Conservation (phyloP, 2,888 invertebrate genomes). For the Acheta domesticus region DNA sequence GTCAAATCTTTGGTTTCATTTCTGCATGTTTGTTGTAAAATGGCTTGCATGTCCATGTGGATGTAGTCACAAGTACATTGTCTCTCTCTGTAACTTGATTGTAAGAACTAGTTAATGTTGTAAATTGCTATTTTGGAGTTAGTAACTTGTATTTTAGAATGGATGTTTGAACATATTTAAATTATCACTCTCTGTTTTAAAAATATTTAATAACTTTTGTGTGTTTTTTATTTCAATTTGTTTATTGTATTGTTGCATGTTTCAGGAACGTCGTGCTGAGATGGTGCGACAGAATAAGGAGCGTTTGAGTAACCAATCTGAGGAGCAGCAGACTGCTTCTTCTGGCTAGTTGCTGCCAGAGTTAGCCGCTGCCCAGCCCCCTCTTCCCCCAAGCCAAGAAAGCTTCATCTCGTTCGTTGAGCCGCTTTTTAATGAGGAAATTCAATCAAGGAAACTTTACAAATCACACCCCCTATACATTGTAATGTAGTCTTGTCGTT, state of each 20-base stretch:
- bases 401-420: constrained; percentile 25
- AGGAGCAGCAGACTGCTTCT: constrained; percentile 56
- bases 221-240: too few species aligned
- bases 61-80: constrained; percentile 18
- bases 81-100: too few species aligned
- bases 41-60: constrained; percentile 34
- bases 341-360: constrained; percentile 55
- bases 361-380: constrained; percentile 20
- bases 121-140: too few species aligned
- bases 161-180: too few species aligned
- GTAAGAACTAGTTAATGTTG: too few species aligned
- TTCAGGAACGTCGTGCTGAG: constrained; percentile 86
- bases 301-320: constrained; percentile 52
- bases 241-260: background rate
- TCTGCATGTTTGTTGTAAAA: constrained; percentile 32
- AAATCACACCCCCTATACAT: constrained; percentile 24
- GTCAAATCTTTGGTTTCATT: constrained; percentile 30
- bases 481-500: constrained; percentile 26
- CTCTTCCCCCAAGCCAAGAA: constrained; percentile 30
- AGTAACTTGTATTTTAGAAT: too few species aligned
- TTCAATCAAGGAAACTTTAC: constrained; percentile 20
- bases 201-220: too few species aligned
- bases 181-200: too few species aligned
- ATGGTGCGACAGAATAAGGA: constrained; percentile 88
- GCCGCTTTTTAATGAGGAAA: constrained; percentile 25